Evolutionary conservation across 2,113 vertebrate species (phyloP), one percentile per base, ranked within the genome.

Genomic region (Eubucco bourcierii): DNA sequence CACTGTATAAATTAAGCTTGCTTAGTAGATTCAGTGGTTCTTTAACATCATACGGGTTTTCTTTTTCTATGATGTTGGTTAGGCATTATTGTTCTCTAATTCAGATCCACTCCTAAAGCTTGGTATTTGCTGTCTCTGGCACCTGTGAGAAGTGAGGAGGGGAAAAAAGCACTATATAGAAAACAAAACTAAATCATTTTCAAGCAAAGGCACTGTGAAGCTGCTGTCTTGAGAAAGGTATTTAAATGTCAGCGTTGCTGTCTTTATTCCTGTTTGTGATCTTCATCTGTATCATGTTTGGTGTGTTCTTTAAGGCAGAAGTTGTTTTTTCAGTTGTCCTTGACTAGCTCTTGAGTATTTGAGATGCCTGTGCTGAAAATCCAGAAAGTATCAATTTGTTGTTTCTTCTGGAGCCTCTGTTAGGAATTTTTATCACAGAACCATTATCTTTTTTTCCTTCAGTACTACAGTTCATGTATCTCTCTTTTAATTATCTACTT

Each of bases 261-360:
- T 34, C 13, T 19, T 78, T 65, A 59, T 78, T 64, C 28, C 28
- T 78, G 1, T 74, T 77, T 52, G 39, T 55, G 29, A 15, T 28
- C 25, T 82, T 73, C 2, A 15, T 50, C 33, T 65, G 10, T 34
- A 3, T 71, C 0, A 0, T 31, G 4, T 56, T 80, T 33, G 56
- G 27, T 1, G 0, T 50, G n/a, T 34, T 84, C 29, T 72, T 67
- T 59, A 67, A 58, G 44, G 27, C 12, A 23, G 12, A 58, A 59
- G 12, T n/a, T 65, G 23, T n/a, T 14, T 71, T 87, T 70, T 55
- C 50, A 29, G 34, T 5, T 65, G 37, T 31, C 0, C 0, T 24
- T 86, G 41, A 58, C 59, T 11, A 53, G 8, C 19, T 80, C 31
- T 67, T 39, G 33, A 31, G 23, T 86, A 7, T 60, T 58, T 65